Evolutionary conservation across 2,888 invertebrate genomes (phyloP), one percentile per base, ranked within the genome.

Genomic region (Aricia artaxerxes): DNA sequence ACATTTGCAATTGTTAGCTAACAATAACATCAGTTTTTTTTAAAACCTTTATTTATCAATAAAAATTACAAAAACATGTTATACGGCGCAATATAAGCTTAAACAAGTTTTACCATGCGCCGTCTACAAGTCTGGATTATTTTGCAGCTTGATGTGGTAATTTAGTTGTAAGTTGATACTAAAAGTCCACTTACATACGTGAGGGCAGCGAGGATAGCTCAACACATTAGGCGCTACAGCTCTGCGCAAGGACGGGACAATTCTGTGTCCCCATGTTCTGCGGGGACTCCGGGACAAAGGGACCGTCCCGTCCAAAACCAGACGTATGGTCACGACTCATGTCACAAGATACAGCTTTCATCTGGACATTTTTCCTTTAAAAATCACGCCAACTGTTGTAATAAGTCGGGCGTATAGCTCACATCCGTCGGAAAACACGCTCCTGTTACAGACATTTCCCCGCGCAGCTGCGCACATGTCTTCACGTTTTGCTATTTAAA

Each of bases 261-360:
- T 57, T 57, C 13, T 16, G 16, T 57, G 16, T 57, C 13, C 16
- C 4, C 11, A 49, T 16, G 57, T 16, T 57, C 16, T 57, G 13
- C 57, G 57, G 57, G 13, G 57, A 57, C 16, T 16, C 57, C 57
- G 16, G 16, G 57, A 16, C 16, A 57, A 57, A 53, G 11, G 53
- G 57, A 57, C 57, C 16, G 57, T 57, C 57, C 57, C 9, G 13
- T 16, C 16, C 13, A 57, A 57, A 57, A 16, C 57, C 1, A 1
- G 57, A 57, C 57, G 57, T 57, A 57, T 57, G 57, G 57, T 16
- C 57, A 57, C 57, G 13, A 3, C 13, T 3, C 11, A 13, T 57
- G 94, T 94, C 94, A 94, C 93, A 91, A 94, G 94, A 94, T 93
- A 94, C 93, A 89, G 87, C 88, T 90, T 91, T 94, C 94, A 94